Percentiles rank a stretch among this genome's conserved stretches.
Conservation (phyloP, 2,797 vertebrate genomes). For the Heteromormyrus szaboi region DNA sequence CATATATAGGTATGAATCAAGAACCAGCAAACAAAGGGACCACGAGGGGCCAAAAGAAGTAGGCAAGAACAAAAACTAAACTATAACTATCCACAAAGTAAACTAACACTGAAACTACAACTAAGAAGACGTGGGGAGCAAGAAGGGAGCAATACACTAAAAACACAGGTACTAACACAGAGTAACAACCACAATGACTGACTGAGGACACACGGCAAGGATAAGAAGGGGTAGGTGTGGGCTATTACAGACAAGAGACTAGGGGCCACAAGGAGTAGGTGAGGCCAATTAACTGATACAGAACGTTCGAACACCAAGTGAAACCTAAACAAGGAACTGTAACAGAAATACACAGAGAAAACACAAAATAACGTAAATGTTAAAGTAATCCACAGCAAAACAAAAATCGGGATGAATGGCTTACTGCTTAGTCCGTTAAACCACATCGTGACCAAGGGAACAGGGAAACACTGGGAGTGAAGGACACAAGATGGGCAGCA, state of each 20-base stretch:
- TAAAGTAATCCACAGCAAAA: background rate
- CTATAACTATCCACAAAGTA: background rate
- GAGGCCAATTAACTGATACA: background rate
- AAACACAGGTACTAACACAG: background rate
- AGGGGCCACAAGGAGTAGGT: background rate
- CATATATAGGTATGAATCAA: background rate
- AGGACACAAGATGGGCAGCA: background rate
- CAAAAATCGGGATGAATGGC: background rate
- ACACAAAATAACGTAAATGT: background rate
- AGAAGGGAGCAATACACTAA: background rate
- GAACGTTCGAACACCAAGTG: background rate
- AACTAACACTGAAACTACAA: background rate
- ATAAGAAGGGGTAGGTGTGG: background rate
- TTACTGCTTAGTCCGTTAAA: background rate
- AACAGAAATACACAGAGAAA: background rate
- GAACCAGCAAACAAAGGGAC: background rate
- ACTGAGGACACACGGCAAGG: background rate
- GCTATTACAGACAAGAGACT: background rate
- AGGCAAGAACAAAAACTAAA: background rate
- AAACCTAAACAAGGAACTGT: background rate
- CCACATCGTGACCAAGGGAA: background rate
- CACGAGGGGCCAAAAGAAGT: background rate
- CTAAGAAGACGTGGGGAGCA: background rate
- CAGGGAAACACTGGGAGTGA: background rate
- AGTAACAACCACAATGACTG: background rate